A percentile compares a stretch with the other conserved stretches of the same genome.
phyloP scores from a whole-genome alignment of 2,888 invertebrate genomes.

The Cataglyphis altisquamis region DNA sequence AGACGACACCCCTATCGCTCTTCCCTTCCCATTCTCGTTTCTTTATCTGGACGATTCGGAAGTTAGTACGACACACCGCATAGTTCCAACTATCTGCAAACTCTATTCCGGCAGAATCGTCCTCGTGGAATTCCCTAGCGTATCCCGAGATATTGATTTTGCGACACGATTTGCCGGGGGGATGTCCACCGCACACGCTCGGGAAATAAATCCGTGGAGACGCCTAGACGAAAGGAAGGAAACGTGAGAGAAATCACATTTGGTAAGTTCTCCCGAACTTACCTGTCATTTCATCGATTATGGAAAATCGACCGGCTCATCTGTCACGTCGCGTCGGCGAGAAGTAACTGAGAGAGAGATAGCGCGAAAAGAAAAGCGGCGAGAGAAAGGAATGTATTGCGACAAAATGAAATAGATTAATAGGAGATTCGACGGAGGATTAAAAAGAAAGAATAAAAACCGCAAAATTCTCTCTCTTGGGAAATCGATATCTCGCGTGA shows the following conservation, averaged over 20 bases:
- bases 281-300: slow-evolving; percentile 72
- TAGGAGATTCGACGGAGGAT: slow-evolving; percentile 8
- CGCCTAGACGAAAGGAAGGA: slow-evolving; percentile 39
- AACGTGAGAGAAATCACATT: slow-evolving; percentile 73
- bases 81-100: slow-evolving; percentile 51
- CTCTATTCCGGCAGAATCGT: slow-evolving; percentile 63
- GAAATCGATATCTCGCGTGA: slow-evolving; percentile 39
- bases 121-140: slow-evolving; percentile 41
- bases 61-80: slow-evolving; percentile 29
- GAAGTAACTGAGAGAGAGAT: not conserved
- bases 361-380: not conserved
- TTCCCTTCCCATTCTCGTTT: not conserved
- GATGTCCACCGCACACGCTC: slow-evolving; percentile 50
- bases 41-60: slow-evolving; percentile 16
- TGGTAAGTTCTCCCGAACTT: slow-evolving; percentile 59
- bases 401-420: slow-evolving; percentile 19
- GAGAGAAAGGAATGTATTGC: not conserved
- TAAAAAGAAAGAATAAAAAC: not conserved
- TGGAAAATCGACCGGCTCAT: slow-evolving; percentile 68
- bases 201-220: slow-evolving; percentile 61
- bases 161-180: slow-evolving; percentile 65
- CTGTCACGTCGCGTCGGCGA: slow-evolving; percentile 2
- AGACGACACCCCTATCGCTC: not conserved
- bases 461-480: not conserved
- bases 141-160: slow-evolving; percentile 71